Percentiles rank a stretch among this genome's conserved stretches.
Conservation (phyloP, 1,140 invertebrate species). For the Macrobrachium rosenbergii region DNA sequence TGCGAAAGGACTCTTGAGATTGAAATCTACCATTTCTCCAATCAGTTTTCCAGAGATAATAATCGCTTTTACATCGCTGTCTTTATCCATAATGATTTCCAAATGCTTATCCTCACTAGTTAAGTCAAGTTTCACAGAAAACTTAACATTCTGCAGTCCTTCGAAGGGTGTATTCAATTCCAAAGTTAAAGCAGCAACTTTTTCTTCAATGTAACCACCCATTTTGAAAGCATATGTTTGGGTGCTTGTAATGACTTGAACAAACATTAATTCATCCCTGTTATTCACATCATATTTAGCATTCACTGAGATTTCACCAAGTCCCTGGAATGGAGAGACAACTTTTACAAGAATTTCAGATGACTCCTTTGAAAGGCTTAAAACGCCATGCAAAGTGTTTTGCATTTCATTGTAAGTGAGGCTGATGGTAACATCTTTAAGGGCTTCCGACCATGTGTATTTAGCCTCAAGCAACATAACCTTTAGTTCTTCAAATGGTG, state of each 20-base stretch:
- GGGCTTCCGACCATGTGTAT: neutral
- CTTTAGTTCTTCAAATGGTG: constrained; percentile 45
- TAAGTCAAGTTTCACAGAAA: constrained; percentile 41
- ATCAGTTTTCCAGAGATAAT: constrained; percentile 56
- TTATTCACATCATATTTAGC: constrained; percentile 37
- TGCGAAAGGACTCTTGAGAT: constrained; percentile 47
- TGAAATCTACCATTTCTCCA: constrained; percentile 48
- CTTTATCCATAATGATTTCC: constrained; percentile 43
- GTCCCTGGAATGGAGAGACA: constrained; percentile 21
- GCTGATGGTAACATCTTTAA: neutral
- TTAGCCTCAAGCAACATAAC: constrained; percentile 23
- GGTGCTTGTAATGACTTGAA: neutral
- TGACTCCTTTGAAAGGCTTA: neutral
- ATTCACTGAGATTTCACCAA: constrained; percentile 7
- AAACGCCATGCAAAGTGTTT: constrained; percentile 2
- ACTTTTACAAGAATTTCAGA: constrained; percentile 29
- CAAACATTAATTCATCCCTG: constrained; percentile 16
- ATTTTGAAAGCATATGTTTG: constrained; percentile 11
- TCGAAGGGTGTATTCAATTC: constrained; percentile 44
- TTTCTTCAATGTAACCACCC: constrained; percentile 42
- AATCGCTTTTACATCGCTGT: constrained; percentile 45
- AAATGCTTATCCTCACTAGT: constrained; percentile 49
- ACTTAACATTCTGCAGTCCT: constrained; percentile 47
- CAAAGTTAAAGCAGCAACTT: constrained; percentile 14
- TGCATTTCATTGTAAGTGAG: constrained; percentile 42